Percentiles rank a stretch among this genome's conserved stretches.
phyloP scores from a whole-genome alignment of 2,797 vertebrate species.

The Danio jaintianensis region DNA sequence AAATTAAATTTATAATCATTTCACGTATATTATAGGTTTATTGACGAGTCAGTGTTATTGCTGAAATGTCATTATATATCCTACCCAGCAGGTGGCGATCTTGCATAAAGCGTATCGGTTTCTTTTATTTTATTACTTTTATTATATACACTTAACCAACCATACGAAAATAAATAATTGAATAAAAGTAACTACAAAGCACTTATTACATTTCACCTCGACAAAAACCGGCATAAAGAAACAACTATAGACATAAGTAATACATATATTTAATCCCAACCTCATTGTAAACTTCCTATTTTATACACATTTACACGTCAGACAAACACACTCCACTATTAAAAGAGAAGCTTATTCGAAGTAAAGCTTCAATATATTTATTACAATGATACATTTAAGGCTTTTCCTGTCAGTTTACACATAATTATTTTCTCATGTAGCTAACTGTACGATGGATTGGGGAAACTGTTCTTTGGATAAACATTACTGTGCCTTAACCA shows the following conservation, averaged over 20 bases:
- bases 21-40: background rate
- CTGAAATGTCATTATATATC: background rate
- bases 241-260: background rate
- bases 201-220: background rate
- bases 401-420: background rate
- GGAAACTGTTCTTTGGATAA: constrained; percentile 12
- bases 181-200: background rate
- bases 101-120: background rate
- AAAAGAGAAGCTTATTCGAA: background rate
- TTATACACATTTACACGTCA: constrained; percentile 14
- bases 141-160: too few species aligned
- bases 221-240: background rate
- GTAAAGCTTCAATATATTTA: constrained; percentile 1
- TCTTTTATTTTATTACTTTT: background rate
- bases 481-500: constrained; percentile 18
- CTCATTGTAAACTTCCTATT: background rate
- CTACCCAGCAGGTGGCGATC: background rate
- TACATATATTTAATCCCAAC: background rate
- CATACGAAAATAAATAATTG: background rate
- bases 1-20: background rate
- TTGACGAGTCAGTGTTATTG: background rate
- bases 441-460: background rate
- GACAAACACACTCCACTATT: background rate
- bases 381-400: background rate
- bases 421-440: background rate